Evolutionary conservation across 2,888 invertebrate genomes (phyloP).

Genomic region (Eristalis arbustorum): DNA sequence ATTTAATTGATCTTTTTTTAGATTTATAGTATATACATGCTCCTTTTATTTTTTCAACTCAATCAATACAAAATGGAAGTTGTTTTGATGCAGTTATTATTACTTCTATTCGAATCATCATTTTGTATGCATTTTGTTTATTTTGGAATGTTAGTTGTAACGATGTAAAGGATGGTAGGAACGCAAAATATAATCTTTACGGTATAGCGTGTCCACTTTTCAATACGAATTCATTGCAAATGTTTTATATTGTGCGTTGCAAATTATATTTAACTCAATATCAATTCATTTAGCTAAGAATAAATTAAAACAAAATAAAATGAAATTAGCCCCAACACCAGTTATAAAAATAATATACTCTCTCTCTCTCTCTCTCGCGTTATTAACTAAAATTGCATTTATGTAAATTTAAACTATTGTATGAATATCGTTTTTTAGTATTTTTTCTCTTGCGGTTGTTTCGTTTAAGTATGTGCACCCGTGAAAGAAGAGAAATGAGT

Average conservation of each 20-base stretch:
- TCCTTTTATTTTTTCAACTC: slow-evolving; percentile 7
- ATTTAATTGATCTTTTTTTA: not conserved
- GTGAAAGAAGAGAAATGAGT: not conserved
- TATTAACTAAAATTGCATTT: slow-evolving; percentile 62
- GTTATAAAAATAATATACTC: slow-evolving; percentile 1
- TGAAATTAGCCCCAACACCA: slow-evolving; percentile 58
- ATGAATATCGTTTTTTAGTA: slow-evolving; percentile 49
- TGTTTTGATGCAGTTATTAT: slow-evolving; percentile 9
- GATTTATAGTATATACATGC: slow-evolving; percentile 45
- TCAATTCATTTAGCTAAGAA: slow-evolving; percentile 56
- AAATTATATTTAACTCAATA: slow-evolving; percentile 38
- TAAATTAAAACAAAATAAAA: slow-evolving; percentile 23
- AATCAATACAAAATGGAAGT: slow-evolving; percentile 63
- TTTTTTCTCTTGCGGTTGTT: slow-evolving; percentile 39
- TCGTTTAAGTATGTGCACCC: slow-evolving; percentile 18
- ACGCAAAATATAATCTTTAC: slow-evolving; percentile 1
- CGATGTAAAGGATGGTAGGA: not conserved
- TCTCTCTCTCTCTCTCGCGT: slow-evolving; percentile 11
- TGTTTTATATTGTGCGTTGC: slow-evolving; percentile 55
- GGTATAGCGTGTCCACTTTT: not conserved
- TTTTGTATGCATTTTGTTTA: not conserved
- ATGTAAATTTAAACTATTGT: slow-evolving; percentile 61
- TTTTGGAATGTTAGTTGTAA: slow-evolving; percentile 31
- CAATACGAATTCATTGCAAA: not conserved
- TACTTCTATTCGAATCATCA: not conserved